These are phyloP conservation scores for Drosophila eohydei DNA, from an alignment of 2,888 invertebrate species.

Conservation along the genomic window DNA sequence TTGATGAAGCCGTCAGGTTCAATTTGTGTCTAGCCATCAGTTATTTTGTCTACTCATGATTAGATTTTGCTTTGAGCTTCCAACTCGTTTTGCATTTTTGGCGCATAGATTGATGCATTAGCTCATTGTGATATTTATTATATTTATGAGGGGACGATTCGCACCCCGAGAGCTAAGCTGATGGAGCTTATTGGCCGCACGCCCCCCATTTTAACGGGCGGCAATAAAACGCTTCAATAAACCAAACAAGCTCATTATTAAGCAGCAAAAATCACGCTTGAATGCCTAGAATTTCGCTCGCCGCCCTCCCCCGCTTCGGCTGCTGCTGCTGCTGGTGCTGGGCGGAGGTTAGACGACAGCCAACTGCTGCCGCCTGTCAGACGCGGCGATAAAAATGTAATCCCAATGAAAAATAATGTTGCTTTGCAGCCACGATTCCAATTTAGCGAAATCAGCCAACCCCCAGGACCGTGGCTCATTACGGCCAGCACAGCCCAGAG, in stretches of 20 bases:
- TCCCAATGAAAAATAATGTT: conserved; percentile 80
- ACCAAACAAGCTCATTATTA: conserved; percentile 75
- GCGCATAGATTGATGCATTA: conserved; percentile 62
- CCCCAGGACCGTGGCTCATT: conserved; percentile 60
- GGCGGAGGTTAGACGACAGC: conserved; percentile 52
- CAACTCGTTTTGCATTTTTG: conserved; percentile 58
- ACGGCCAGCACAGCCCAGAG: conserved; percentile 12
- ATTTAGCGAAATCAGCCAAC: conserved; percentile 67
- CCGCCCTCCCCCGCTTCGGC: background rate
- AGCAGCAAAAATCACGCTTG: conserved; percentile 82
- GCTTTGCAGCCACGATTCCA: conserved; percentile 67
- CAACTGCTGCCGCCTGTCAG: conserved; percentile 81
- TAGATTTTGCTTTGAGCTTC: conserved; percentile 29
- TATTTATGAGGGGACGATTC: conserved; percentile 36
- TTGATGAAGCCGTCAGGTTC: conserved; percentile 61
- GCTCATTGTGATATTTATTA: conserved; percentile 44
- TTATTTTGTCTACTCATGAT: conserved; percentile 53
- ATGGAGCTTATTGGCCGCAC: conserved; percentile 48
- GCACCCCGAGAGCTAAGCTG: conserved; percentile 46
- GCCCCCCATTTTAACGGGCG: conserved; percentile 55
- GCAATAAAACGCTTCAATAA: conserved; percentile 71
- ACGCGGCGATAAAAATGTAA: conserved; percentile 82
- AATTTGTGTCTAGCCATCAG: conserved; percentile 66
- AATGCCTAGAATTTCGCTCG: conserved; percentile 31
- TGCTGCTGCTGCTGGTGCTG: background rate